A percentile compares a stretch with the other conserved stretches of the same genome.
Conservation (phyloP, 2,888 invertebrate genomes). For the Hedychridium roseum region DNA sequence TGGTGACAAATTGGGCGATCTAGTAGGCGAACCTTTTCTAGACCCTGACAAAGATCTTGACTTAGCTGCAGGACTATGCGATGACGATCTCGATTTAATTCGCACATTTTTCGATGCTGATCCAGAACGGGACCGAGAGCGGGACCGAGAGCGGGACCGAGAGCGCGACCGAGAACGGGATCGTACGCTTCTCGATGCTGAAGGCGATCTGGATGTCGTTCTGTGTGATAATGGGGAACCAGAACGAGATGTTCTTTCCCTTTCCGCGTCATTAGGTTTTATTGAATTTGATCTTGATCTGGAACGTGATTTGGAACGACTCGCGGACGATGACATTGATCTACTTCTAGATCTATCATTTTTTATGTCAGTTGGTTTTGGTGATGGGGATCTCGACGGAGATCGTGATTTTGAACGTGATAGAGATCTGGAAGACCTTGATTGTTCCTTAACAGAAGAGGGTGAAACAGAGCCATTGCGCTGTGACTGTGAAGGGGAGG, state of each 20-base stretch:
- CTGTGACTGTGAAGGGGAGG: conserved; percentile 38
- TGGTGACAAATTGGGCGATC: background rate
- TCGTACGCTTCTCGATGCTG: conserved; percentile 37
- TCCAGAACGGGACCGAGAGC: conserved; percentile 30
- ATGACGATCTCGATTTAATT: conserved; percentile 38
- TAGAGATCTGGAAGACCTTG: conserved; percentile 31
- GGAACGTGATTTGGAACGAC: conserved; percentile 43
- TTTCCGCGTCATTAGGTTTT: no score
- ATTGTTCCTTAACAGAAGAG: conserved; percentile 15
- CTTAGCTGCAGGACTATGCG: conserved; percentile 28
- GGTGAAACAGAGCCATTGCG: conserved; percentile 32
- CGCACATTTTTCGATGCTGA: conserved; percentile 28
- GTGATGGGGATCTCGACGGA: conserved; percentile 47
- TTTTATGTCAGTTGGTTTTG: conserved; percentile 35
- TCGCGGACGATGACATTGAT: conserved; percentile 37
- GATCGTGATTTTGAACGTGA: conserved; percentile 40
- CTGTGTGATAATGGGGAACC: conserved; percentile 40
- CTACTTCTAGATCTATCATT: conserved; percentile 48
- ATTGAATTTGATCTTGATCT: conserved; percentile 38
- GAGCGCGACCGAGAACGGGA: conserved; percentile 34
- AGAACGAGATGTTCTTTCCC: no score
- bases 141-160: conserved; percentile 29
- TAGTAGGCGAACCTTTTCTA: conserved; percentile 16
- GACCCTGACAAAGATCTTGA: conserved; percentile 14
- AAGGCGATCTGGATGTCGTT: conserved; percentile 39